A percentile compares a stretch with the other conserved stretches of the same genome.
These are phyloP conservation scores for Adrianichthys oophorus DNA, from an alignment of 2,797 vertebrate species.

Conservation along the genomic window DNA sequence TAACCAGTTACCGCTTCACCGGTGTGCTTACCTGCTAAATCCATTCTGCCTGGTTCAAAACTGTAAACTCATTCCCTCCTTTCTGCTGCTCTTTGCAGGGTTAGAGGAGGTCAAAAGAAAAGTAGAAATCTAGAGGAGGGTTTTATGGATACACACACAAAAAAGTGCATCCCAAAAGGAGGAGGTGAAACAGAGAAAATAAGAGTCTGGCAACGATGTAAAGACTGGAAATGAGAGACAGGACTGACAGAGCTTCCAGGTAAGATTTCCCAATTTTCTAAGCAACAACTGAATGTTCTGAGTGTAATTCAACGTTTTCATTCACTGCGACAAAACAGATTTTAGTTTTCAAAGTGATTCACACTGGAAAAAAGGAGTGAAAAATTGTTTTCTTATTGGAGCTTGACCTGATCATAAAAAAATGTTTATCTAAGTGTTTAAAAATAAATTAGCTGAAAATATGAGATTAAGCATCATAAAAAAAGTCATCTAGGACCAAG, in stretches of 20 bases:
- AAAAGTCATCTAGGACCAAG: not conserved
- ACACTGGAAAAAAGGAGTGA: not conserved
- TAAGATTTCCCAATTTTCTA: conserved; percentile 41
- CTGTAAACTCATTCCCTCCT: too few species aligned
- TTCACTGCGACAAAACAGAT: conserved; percentile 45
- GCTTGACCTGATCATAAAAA: not conserved
- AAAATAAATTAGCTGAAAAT: too few species aligned
- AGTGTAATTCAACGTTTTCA: conserved; percentile 47
- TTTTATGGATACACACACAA: conserved; percentile 41
- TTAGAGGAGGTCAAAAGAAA: conserved; percentile 42
- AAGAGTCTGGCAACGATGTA: conserved; percentile 26
- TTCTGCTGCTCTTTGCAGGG: not conserved
- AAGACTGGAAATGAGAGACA: conserved; percentile 26
- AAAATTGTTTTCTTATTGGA: conserved; percentile 8
- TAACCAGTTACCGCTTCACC: not conserved
- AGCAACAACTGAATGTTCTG: conserved; percentile 31
- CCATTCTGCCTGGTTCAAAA: too few species aligned
- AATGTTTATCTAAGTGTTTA: not conserved
- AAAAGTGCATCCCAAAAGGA: conserved; percentile 34
- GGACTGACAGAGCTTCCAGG: conserved; percentile 43
- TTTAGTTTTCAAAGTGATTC: conserved; percentile 37
- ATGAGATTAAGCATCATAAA: not conserved
- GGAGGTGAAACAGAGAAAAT: conserved; percentile 30
- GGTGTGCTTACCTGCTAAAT: conserved; percentile 12
- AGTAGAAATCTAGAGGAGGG: conserved; percentile 30